phyloP scores from a whole-genome alignment of 2,797 vertebrate species.

The Channa striata region DNA sequence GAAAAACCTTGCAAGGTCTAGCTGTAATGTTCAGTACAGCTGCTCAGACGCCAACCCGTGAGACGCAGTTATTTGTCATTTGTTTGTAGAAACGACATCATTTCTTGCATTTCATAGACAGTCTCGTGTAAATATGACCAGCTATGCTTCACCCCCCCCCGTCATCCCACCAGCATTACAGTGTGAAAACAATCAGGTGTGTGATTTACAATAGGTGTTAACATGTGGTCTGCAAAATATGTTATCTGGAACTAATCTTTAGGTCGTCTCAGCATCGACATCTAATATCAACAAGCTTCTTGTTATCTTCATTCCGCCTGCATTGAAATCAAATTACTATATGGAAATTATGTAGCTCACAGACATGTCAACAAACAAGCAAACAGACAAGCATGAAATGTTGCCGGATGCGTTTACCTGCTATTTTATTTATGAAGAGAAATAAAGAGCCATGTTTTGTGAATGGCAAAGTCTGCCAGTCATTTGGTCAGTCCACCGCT shows the following conservation, averaged over 20 bases:
- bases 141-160: no score
- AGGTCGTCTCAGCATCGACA: slow-evolving; percentile 16
- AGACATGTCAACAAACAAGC: slow-evolving; percentile 4
- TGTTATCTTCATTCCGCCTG: slow-evolving; percentile 22
- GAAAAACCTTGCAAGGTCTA: no score
- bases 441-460: background rate
- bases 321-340: slow-evolving; percentile 13
- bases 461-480: background rate
- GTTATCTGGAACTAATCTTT: slow-evolving; percentile 2
- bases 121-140: no score
- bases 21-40: no score
- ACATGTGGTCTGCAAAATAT: background rate
- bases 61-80: no score
- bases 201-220: background rate
- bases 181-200: no score
- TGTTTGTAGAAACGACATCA: no score
- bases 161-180: no score
- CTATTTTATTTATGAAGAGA: background rate
- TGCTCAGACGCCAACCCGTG: no score
- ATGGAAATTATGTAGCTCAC: slow-evolving; percentile 21
- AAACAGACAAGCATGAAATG: background rate
- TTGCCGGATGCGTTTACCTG: background rate
- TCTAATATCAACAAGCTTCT: slow-evolving; percentile 28
- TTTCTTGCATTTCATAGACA: no score
- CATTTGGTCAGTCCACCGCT: background rate